Base-by-base conservation (phyloP, 2,797 vertebrate species). In the Xiphophorus birchmanni region DNA sequence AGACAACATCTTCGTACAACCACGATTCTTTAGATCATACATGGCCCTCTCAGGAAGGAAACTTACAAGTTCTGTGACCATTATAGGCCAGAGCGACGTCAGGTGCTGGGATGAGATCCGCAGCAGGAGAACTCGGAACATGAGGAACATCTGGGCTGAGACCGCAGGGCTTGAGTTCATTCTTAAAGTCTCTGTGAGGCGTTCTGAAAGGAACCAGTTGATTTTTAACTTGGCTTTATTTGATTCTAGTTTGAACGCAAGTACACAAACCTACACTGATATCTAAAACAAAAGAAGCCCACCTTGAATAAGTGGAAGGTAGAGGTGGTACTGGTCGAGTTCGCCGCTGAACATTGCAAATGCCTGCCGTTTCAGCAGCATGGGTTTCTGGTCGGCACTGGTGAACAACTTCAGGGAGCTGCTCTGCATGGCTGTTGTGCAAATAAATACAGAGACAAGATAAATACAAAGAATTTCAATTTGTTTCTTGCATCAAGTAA, bases 281-380 rank as follows among this genome's bases (percentile, higher is more conserved):
- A 42, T 48, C 18, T 44, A 15, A 17, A 56, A 52, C 5, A 67
- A 47, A 18, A 15, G 45, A n/a, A 21, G 10, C 72, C 40, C 63
- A 93, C 99, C 99, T 97, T 99, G 99, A 82, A 99, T 99, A 32
- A 99, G 94, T n/a, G 98, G 99, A 82, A 99, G 96, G 80, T 98
- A 99, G 26, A 97, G 97, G 87, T 99, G 98, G 90, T 99, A 99
- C 86, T 99, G 99, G 90, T 99, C 99, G 0, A 95, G 88, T 85
- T 99, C 99, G 26, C 99, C 98, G 2, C 98, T 99, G 91, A 99
- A 98, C 92, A 99, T 95, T 1, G 99, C 97, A 1, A 99, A 99
- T 0, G 98, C 97, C 88, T 99, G 99, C 10, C 98, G 96, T 82
- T 99, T 99, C 76, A 99, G 90, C 84, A 99, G 91, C 98, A 99